A percentile compares a stretch with the other conserved stretches of the same genome.
Conservation (phyloP, 2,113 vertebrate species). For the Illadopsis cleaveri region DNA sequence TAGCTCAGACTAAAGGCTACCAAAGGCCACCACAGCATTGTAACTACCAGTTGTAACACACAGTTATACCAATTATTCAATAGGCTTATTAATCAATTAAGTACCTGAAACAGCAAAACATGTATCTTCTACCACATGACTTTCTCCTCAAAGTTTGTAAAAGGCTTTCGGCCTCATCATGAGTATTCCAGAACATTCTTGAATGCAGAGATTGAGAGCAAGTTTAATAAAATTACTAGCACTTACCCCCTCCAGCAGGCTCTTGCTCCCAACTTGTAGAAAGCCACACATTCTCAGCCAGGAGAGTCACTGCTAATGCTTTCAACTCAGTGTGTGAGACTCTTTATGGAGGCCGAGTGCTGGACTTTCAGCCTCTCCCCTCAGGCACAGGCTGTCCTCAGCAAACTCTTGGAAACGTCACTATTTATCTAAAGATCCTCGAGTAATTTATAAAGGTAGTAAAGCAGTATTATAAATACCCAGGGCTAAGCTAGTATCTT, state of each 20-base stretch:
- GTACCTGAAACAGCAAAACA: not conserved
- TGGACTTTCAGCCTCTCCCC: slow-evolving; percentile 21
- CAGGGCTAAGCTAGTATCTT: not conserved
- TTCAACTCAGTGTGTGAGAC: not conserved
- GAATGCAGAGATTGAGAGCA: not conserved
- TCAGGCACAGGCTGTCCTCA: not conserved
- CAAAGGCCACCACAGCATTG: not conserved
- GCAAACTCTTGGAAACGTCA: slow-evolving; percentile 7
- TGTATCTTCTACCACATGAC: not conserved
- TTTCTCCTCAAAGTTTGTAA: not conserved
- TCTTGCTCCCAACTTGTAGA: not conserved
- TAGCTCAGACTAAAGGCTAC: not conserved
- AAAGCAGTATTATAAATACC: slow-evolving; percentile 30
- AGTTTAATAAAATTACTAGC: not conserved
- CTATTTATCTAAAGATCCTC: slow-evolving; percentile 38
- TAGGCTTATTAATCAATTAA: not conserved
- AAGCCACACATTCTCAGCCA: fast-evolving
- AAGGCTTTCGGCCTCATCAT: not conserved
- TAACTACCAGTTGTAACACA: not conserved
- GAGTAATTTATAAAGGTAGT: slow-evolving; percentile 26
- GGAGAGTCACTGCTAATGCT: not conserved
- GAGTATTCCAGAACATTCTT: not conserved
- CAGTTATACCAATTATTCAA: not conserved
- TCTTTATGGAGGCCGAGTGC: not conserved
- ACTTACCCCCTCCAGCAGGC: not conserved